Conservation (phyloP, 2,797 vertebrate genomes). For the Hypotaenidia okinawae region DNA sequence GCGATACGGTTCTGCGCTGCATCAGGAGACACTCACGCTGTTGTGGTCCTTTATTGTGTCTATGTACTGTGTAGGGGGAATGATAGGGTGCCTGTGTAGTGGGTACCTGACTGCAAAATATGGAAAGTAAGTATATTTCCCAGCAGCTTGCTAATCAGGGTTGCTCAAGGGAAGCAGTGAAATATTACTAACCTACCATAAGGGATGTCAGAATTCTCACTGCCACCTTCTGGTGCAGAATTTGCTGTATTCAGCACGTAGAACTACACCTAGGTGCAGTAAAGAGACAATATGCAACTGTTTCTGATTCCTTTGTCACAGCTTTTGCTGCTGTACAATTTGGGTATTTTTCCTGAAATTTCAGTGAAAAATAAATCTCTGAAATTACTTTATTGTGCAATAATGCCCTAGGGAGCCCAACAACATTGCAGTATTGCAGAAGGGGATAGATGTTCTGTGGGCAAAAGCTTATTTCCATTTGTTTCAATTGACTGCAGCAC, state of each 20-base stretch:
- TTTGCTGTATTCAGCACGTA: neutral
- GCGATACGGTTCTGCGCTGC: constrained; percentile 77
- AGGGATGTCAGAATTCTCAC: neutral
- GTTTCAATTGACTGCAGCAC: neutral
- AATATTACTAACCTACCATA: neutral
- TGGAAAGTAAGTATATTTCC: constrained; percentile 82
- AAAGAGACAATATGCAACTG: neutral
- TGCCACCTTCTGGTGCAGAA: neutral
- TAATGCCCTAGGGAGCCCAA: neutral
- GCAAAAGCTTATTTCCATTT: neutral
- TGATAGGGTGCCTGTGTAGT: constrained; percentile 84
- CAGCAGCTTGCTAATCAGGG: neutral
- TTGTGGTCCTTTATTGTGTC: constrained; percentile 90
- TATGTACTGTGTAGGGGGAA: constrained; percentile 86
- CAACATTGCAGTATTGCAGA: neutral
- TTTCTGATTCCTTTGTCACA: neutral
- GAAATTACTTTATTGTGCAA: neutral
- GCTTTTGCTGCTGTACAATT: neutral
- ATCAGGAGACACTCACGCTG: constrained; percentile 81
- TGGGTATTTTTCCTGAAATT: neutral
- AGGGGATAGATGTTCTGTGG: neutral
- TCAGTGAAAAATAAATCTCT: neutral
- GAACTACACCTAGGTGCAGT: neutral
- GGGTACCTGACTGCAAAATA: constrained; percentile 84
- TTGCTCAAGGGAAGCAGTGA: neutral